Percentiles rank a stretch among this genome's conserved stretches.
These are phyloP conservation scores for Calliphora vicina DNA, from an alignment of 1,140 invertebrate species.

Conservation along the genomic window DNA sequence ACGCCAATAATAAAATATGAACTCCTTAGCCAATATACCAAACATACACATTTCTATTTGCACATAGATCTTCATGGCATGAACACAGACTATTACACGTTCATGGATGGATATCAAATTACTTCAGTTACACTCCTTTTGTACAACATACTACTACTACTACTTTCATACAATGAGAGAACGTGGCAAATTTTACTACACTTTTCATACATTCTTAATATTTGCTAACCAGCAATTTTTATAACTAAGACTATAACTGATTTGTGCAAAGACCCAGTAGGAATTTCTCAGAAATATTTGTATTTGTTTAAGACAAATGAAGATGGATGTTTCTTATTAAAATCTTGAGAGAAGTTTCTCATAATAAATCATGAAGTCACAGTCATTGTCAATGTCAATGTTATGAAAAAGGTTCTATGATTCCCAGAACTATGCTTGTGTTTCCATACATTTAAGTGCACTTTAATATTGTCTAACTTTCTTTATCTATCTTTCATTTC, in stretches of 20 bases:
- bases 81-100: background rate
- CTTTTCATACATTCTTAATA: background rate
- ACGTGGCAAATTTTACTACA: background rate
- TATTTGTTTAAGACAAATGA: no score
- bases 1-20: constrained; percentile 32
- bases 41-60: background rate
- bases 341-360: no score
- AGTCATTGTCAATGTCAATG: no score
- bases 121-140: background rate
- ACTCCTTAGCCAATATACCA: background rate
- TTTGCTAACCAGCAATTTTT: background rate
- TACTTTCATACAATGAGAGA: background rate
- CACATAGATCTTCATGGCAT: no score
- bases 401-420: no score
- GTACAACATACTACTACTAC: background rate
- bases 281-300: background rate
- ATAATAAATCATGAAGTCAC: no score
- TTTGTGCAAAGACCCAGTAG: background rate
- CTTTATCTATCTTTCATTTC: no score
- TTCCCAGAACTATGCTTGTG: no score
- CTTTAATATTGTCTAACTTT: no score
- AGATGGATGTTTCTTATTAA: no score
- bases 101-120: background rate
- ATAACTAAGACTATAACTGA: background rate
- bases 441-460: no score